phyloP scores from a whole-genome alignment of 2,797 vertebrate species.

The Spinibarbus caldwelli region DNA sequence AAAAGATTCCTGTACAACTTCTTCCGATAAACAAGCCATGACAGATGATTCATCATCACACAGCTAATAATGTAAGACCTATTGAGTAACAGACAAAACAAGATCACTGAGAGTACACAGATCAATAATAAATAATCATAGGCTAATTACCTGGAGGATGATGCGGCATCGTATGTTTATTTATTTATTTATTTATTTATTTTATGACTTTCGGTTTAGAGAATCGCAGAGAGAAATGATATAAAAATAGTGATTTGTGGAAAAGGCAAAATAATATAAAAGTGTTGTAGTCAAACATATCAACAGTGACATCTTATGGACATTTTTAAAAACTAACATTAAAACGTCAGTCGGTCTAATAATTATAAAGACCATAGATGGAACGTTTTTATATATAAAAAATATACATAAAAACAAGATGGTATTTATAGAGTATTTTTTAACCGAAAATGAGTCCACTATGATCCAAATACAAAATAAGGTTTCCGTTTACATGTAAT shows the following conservation, averaged over 20 bases:
- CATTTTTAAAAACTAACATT: neutral
- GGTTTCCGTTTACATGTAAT: neutral
- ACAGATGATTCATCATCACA: neutral
- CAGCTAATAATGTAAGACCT: neutral
- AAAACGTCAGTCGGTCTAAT: neutral
- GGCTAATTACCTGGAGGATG: neutral
- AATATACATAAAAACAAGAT: neutral
- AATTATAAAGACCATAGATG: neutral
- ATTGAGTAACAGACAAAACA: neutral
- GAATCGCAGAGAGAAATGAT: neutral
- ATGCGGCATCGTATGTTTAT: neutral
- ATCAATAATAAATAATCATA: neutral
- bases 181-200: too few species aligned
- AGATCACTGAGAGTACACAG: neutral
- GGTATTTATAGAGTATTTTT: neutral
- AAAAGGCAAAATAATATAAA: neutral
- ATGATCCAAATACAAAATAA: neutral
- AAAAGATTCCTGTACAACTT: neutral
- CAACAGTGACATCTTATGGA: slow-evolving; percentile 49
- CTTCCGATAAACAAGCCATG: neutral
- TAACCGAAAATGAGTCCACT: neutral
- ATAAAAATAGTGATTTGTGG: neutral
- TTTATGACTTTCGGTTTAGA: neutral
- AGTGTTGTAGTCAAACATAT: neutral
- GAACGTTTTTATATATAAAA: neutral